Base-by-base conservation (phyloP, 2,888 invertebrate species). In the Netelia fuscicornis region DNA sequence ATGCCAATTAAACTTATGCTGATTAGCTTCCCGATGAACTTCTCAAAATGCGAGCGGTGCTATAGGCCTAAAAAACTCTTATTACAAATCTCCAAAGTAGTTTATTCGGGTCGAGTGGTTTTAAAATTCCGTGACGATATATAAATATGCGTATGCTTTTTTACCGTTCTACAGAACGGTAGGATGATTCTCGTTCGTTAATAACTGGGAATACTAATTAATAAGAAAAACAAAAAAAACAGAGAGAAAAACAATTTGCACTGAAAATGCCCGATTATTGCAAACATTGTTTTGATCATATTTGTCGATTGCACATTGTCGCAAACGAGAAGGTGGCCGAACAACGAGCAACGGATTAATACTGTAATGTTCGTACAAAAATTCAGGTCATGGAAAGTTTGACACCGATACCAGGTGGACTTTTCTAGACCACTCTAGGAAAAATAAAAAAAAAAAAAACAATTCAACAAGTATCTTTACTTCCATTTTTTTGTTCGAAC, bases 51-150 rank as follows among this genome's bases (percentile, higher is more conserved):
- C 78, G 81, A 81, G 74, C 81, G 78, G 81, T 74, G 71, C 75
- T 75, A 52, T 83, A 84, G 84, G 84, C 84, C 78, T 52, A 60
- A 81, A 67, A 81, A 52, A 71, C 44, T 65, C 48, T 30, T 77
- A 56, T 75, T 54, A 25, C 60, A 70, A 78, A 68, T 74, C 67
- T 54, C 83, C 68, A 68, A 25, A 54, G 23, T 37, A 48, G 44
- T 71, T 65, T 60, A 60, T 52, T n/a, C 60, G 52, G 60, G n/a
- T 62, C 17, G 17, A 44, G 23, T 60, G 44, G 60, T 76, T 10
- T 13, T 75, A 20, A 44, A 68, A 70, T 56, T 76, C 10, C 70
- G 37, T 56, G 54, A 62, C 37, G 17, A 37, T 23, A 37, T 64
- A 74, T 62, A 74, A 25, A 52, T 60, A 62, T 60, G 20, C 60